phyloP scores from a whole-genome alignment of 2,888 invertebrate species.

The Volucella inanis region DNA sequence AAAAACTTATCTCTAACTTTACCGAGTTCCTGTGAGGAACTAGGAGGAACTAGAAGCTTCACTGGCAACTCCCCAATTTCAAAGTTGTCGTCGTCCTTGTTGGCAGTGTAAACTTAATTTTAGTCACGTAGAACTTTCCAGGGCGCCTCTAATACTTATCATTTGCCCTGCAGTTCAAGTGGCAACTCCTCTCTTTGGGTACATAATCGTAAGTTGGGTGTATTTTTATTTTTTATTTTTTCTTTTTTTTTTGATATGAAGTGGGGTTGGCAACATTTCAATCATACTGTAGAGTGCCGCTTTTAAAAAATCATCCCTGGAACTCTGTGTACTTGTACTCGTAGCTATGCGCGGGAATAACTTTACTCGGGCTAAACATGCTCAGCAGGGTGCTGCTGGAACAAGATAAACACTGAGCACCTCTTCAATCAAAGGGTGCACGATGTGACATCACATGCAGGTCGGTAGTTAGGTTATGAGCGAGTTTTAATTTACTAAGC shows the following conservation, averaged over 20 bases:
- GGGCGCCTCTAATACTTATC: slow-evolving; percentile 23
- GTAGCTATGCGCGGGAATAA: slow-evolving; percentile 58
- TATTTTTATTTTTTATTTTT: no score
- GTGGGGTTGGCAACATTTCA: slow-evolving; percentile 56
- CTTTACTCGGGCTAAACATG: slow-evolving; percentile 18
- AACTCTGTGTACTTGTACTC: slow-evolving; percentile 55
- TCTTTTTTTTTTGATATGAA: no score
- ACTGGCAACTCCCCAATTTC: neutral
- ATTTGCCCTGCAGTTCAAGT: slow-evolving; percentile 6
- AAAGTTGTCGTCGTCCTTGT: slow-evolving; percentile 23
- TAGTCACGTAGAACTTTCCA: slow-evolving; percentile 59
- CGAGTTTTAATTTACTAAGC: slow-evolving; percentile 66
- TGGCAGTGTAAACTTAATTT: slow-evolving; percentile 49
- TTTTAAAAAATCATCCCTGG: slow-evolving; percentile 31
- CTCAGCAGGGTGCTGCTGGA: slow-evolving; percentile 32
- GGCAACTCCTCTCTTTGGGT: neutral
- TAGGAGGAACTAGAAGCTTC: neutral
- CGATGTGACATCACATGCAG: slow-evolving; percentile 62
- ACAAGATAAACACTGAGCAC: slow-evolving; percentile 64
- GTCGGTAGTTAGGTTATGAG: slow-evolving; percentile 70
- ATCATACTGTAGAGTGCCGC: slow-evolving; percentile 44
- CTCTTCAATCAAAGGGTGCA: slow-evolving; percentile 37
- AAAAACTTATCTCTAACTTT: slow-evolving; percentile 58
- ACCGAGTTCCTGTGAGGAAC: slow-evolving; percentile 54
- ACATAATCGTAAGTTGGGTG: slow-evolving; percentile 19